Evolutionary conservation across 23 tunicate genomes (phyloP).

Genomic region (Phallusia fumigata): DNA sequence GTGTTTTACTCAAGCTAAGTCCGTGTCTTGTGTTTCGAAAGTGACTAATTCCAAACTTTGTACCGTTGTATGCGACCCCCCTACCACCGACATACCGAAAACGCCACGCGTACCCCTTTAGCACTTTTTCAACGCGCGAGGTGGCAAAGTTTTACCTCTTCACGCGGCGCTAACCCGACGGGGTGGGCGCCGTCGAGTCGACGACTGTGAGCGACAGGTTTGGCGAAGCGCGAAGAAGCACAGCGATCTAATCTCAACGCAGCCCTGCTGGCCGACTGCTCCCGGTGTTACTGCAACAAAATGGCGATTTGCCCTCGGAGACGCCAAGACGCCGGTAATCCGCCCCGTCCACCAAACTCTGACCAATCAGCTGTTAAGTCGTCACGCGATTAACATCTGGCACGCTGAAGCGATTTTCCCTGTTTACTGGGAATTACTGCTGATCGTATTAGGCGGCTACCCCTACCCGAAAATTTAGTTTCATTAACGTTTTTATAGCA

Average conservation of each 20-base stretch:
- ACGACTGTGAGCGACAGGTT: not conserved
- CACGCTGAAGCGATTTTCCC: too few relatives aligned
- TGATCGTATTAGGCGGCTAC: too few relatives aligned
- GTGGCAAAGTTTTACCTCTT: not conserved
- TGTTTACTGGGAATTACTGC: too few relatives aligned
- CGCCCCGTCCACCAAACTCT: not conserved
- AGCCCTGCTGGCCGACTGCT: not conserved
- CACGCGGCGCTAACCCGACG: conserved; percentile 7
- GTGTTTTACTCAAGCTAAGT: too few relatives aligned
- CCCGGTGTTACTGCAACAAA: not conserved
- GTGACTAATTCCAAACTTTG: too few relatives aligned
- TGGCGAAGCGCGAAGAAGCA: conserved; percentile 13
- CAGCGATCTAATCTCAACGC: not conserved
- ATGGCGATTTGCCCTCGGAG: conserved; percentile 14
- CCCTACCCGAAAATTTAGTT: too few relatives aligned
- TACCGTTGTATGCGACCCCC: too few relatives aligned
- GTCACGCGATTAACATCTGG: too few relatives aligned
- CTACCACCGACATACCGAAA: too few relatives aligned
- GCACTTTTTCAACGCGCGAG: not conserved
- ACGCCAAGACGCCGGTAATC: conserved; percentile 29
- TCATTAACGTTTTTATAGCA: too few relatives aligned
- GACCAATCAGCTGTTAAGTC: not conserved
- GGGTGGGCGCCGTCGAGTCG: not conserved
- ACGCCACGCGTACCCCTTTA: too few relatives aligned
- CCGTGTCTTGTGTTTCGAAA: too few relatives aligned